Conservation (phyloP, 2,888 invertebrate genomes). For the Cyaniris semiargus region DNA sequence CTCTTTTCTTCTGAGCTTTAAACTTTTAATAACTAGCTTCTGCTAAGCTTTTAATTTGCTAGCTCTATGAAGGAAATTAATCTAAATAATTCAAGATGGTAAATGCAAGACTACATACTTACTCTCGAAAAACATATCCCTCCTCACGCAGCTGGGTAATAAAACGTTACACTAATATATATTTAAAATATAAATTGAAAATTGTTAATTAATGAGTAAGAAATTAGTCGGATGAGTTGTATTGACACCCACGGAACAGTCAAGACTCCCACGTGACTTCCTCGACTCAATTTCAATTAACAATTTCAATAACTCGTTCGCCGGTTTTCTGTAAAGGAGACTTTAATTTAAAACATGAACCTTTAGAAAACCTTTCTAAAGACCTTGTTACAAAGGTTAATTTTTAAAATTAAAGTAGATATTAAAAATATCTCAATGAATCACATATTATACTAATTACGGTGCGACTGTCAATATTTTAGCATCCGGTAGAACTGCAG, state of each 20-base stretch:
- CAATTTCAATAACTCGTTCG: not conserved
- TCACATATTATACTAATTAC: not conserved
- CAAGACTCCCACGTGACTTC: not conserved
- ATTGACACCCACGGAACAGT: not conserved
- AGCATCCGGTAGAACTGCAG: too few relatives aligned
- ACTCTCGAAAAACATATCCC: too few relatives aligned
- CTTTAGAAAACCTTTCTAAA: not conserved
- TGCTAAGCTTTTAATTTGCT: not conserved
- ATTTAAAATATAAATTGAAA: not conserved
- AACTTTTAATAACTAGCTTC: not conserved
- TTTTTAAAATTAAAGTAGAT: not conserved
- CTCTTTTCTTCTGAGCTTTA: not conserved
- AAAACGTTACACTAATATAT: not conserved
- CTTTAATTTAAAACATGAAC: not conserved
- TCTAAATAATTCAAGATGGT: too few relatives aligned
- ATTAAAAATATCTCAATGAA: not conserved
- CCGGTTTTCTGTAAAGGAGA: not conserved
- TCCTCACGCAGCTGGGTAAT: too few relatives aligned
- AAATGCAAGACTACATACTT: too few relatives aligned
- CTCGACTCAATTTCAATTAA: not conserved
- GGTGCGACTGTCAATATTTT: not conserved
- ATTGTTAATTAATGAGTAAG: not conserved
- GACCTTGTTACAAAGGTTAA: not conserved
- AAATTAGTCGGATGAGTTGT: not conserved
- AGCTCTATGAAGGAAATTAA: not conserved